Conservation (phyloP, 2,113 vertebrate species). For the Hassar affinis region DNA sequence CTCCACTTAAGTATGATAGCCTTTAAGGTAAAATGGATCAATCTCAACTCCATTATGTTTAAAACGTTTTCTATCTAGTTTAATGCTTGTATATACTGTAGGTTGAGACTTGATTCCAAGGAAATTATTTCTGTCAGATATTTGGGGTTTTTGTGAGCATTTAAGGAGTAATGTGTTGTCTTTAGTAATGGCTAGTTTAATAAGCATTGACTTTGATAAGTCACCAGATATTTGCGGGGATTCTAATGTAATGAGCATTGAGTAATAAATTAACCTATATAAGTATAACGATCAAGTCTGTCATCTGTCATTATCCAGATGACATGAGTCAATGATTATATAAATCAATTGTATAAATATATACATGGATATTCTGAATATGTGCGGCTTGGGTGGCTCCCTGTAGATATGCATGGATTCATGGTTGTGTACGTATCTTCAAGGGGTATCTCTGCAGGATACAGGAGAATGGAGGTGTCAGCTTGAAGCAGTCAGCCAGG, state of each 20-base stretch:
- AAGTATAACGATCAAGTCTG: not conserved
- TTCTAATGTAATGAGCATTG: not conserved
- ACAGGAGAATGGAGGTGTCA: conserved; percentile 41
- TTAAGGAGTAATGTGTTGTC: not conserved
- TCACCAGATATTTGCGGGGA: not conserved
- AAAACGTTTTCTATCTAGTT: not conserved
- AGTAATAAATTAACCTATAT: not conserved
- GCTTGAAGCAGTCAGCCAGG: conserved; percentile 56
- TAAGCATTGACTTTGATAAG: not conserved
- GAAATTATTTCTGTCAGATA: not conserved
- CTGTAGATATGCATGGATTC: conserved; percentile 1
- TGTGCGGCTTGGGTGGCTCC: not conserved
- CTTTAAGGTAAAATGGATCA: not conserved
- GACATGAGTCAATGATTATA: no score
- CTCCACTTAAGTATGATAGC: not conserved
- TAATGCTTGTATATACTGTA: not conserved
- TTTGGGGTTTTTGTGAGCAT: not conserved
- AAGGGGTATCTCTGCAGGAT: conserved; percentile 39
- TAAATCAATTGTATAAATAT: not conserved
- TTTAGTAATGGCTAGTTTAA: not conserved
- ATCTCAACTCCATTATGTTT: not conserved
- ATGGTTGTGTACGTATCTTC: conserved; percentile 20
- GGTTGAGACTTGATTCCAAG: not conserved
- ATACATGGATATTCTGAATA: not conserved
- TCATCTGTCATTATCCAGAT: not conserved